Conservation (phyloP, 2,888 invertebrate genomes). For the Hypercompe scribonia region DNA sequence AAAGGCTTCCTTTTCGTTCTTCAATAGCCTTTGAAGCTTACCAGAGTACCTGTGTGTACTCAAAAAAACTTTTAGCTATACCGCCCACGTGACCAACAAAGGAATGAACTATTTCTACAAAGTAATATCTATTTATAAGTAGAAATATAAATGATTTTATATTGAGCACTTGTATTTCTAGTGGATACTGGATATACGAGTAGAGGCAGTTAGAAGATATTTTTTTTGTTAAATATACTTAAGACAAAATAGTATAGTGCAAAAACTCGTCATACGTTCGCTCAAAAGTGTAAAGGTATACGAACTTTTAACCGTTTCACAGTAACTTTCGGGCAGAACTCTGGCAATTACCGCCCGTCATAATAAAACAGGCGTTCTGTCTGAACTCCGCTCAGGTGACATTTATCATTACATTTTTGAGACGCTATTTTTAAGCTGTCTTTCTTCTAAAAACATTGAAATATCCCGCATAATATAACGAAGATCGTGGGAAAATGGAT, state of each 20-base stretch:
- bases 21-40: slow-evolving; percentile 30
- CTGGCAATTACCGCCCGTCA: neutral
- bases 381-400: slow-evolving; percentile 1
- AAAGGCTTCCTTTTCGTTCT: slow-evolving; percentile 40
- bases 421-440: slow-evolving; percentile 13
- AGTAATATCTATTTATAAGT: neutral
- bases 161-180: neutral
- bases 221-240: neutral
- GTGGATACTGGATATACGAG: too few relatives aligned
- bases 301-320: slow-evolving; percentile 9
- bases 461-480: slow-evolving; percentile 1
- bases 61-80: slow-evolving; percentile 3
- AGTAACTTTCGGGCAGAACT: neutral
- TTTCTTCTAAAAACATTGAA: slow-evolving; percentile 10
- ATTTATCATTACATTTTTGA: slow-evolving; percentile 9
- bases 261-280: neutral
- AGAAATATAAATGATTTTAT: neutral
- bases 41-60: slow-evolving; percentile 13
- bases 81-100: slow-evolving; percentile 5
- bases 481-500: neutral
- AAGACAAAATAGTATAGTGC: neutral
- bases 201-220: neutral
- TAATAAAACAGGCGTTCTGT: neutral
- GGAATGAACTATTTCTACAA: neutral
- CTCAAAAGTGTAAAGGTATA: neutral